These are phyloP conservation scores for Drepanosiphum platanoidis DNA, from an alignment of 2,888 invertebrate genomes.

Conservation along the genomic window DNA sequence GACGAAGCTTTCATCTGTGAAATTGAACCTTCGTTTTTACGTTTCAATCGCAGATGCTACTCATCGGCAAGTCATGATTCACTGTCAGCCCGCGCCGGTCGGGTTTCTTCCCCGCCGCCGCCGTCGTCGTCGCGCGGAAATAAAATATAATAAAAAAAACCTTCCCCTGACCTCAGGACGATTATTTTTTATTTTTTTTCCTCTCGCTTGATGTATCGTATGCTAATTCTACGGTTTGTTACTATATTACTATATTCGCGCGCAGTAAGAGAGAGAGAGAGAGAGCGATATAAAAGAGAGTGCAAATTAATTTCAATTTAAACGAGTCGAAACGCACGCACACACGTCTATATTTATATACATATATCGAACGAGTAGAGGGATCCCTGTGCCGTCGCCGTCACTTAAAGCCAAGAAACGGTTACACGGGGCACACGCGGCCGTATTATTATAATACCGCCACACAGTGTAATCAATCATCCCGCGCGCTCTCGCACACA, in stretches of 20 bases:
- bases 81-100: constrained; percentile 55
- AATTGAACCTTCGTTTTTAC: constrained; percentile 54
- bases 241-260: neutral
- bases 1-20: constrained; percentile 59
- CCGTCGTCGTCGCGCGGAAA: neutral
- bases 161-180: constrained; percentile 50
- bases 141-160: constrained; percentile 15
- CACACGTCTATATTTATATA: neutral
- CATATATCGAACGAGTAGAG: neutral
- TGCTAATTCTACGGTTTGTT: constrained; percentile 33
- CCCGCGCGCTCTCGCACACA: constrained; percentile 25
- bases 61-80: constrained; percentile 59
- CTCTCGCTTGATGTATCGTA: constrained; percentile 27
- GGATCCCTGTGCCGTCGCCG: constrained; percentile 52
- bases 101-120: neutral
- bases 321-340: constrained; percentile 60
- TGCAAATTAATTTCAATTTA: constrained; percentile 62
- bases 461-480: constrained; percentile 55
- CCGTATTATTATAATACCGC: neutral
- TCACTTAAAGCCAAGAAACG: constrained; percentile 62
- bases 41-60: constrained; percentile 62
- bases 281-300: constrained; percentile 58
- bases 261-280: constrained; percentile 9
- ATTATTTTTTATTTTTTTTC: too few relatives aligned
- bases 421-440: constrained; percentile 23